These are phyloP conservation scores for Xylophagus ater DNA, from an alignment of 2,888 invertebrate species.

Conservation along the genomic window DNA sequence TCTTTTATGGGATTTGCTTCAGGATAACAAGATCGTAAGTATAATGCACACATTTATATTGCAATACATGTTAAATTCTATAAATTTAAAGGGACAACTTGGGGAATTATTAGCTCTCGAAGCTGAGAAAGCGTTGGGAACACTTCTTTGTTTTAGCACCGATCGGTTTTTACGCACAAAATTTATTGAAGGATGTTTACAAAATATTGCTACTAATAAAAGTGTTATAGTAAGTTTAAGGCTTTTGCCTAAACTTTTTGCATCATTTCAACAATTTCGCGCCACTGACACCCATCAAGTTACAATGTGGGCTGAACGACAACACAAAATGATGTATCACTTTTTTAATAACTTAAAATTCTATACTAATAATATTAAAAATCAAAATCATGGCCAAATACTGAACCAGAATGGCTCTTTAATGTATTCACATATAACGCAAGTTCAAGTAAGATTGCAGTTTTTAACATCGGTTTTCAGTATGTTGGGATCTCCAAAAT, in stretches of 20 bases:
- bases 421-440: constrained; percentile 66
- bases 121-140: constrained; percentile 85
- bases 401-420: constrained; percentile 33
- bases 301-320: constrained; percentile 87
- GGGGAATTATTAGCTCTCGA: constrained; percentile 87
- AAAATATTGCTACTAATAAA: constrained; percentile 77
- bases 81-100: constrained; percentile 55
- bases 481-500: constrained; percentile 78
- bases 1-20: constrained; percentile 84
- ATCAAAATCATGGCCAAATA: constrained; percentile 23
- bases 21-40: constrained; percentile 79
- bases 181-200: constrained; percentile 88
- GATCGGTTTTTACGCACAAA: constrained; percentile 84
- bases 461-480: constrained; percentile 90
- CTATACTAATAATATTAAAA: constrained; percentile 46
- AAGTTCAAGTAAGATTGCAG: constrained; percentile 82
- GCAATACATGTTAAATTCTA: not conserved
- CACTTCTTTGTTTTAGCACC: constrained; percentile 78
- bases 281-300: constrained; percentile 76
- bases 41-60: too few relatives aligned
- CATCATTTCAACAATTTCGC: constrained; percentile 81
- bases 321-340: constrained; percentile 85
- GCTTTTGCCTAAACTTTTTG: constrained; percentile 77
- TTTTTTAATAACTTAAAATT: constrained; percentile 80
- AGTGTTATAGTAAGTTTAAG: constrained; percentile 85